Evolutionary conservation across 1,140 invertebrate genomes (phyloP).

Genomic region (Metaphire vulgaris): DNA sequence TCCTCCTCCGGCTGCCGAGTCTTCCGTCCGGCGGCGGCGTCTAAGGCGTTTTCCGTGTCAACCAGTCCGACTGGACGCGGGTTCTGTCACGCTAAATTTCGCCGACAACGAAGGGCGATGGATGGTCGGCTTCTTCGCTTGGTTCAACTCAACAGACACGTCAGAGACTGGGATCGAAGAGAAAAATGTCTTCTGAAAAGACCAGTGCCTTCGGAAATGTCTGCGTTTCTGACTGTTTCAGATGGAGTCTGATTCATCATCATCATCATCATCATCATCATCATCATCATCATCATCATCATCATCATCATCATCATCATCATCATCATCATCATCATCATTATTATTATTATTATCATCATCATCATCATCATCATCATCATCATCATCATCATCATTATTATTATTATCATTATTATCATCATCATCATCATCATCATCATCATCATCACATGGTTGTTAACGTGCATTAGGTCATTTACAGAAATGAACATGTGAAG

Average conservation of each 20-base stretch:
- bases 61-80: no score
- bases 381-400: slow-evolving; percentile 18
- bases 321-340: slow-evolving; percentile 9
- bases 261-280: slow-evolving; percentile 13
- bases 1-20: background rate
- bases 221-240: background rate
- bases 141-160: no score
- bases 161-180: no score
- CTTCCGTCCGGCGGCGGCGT: no score
- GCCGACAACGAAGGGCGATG: no score
- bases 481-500: no score
- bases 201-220: background rate
- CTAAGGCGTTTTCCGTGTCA: no score
- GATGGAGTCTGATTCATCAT: slow-evolving; percentile 6
- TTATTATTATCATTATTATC: slow-evolving; percentile 12
- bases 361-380: slow-evolving; percentile 23
- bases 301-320: slow-evolving; percentile 14
- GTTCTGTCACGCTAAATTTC: no score
- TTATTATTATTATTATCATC: slow-evolving; percentile 18
- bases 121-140: no score
- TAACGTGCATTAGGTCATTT: no score
- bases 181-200: no score
- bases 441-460: slow-evolving; percentile 13
- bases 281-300: slow-evolving; percentile 14
- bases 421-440: slow-evolving; percentile 18